phyloP scores from a whole-genome alignment of 1,140 invertebrate species.

The Pogonomyrmex barbatus region DNA sequence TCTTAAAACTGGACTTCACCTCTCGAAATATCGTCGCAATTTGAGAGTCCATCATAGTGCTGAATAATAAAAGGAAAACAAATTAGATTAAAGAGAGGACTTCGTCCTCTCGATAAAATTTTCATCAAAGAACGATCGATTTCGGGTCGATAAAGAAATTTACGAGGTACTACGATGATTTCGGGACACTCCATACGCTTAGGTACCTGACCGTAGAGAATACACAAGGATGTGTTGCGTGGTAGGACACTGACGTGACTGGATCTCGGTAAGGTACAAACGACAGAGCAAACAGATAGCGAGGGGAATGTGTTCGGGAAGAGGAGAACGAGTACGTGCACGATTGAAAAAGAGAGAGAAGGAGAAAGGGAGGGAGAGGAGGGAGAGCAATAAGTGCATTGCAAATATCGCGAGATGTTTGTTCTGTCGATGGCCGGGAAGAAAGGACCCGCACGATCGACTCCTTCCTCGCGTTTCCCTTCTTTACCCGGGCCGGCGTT shows the following conservation, averaged over 20 bases:
- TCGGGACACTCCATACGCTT: background rate
- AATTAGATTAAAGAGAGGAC: no score
- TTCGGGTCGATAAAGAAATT: background rate
- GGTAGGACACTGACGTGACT: constrained; percentile 42
- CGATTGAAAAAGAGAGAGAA: constrained; percentile 18
- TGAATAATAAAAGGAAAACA: no score
- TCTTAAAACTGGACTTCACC: background rate
- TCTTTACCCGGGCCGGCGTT: constrained; percentile 45
- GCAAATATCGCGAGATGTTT: constrained; percentile 74
- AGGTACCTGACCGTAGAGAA: background rate
- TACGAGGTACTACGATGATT: background rate
- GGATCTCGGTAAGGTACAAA: constrained; percentile 56
- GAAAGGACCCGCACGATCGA: constrained; percentile 66
- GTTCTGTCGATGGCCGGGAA: constrained; percentile 63
- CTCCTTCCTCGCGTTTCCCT: constrained; percentile 39
- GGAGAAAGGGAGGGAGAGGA: no score
- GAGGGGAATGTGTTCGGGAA: constrained; percentile 30
- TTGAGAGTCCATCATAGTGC: background rate
- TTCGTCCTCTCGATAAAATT: background rate
- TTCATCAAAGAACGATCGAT: background rate
- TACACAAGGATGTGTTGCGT: constrained; percentile 41
- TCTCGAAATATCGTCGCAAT: background rate
- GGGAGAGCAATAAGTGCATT: constrained; percentile 67
- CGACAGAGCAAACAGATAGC: constrained; percentile 47
- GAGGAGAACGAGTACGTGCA: background rate